Percentiles rank a stretch among this genome's conserved stretches.
phyloP scores from a whole-genome alignment of 2,797 vertebrate species.

The Novumbra hubbsi region DNA sequence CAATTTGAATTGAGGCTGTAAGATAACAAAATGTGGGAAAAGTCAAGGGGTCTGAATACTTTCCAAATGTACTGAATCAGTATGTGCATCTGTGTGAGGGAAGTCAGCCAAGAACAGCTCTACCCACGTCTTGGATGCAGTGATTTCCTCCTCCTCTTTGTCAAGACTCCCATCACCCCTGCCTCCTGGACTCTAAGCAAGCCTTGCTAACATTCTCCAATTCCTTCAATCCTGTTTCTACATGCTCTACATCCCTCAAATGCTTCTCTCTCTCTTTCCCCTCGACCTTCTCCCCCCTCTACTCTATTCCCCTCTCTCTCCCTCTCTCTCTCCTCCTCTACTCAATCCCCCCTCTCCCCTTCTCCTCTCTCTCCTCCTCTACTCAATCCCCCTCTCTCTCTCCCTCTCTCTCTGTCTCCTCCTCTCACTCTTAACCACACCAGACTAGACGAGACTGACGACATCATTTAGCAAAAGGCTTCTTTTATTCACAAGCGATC shows the following conservation, averaged over 20 bases:
- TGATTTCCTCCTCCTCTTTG: constrained; percentile 32
- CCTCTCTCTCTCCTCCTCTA: constrained; percentile 37
- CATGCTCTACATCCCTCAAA: constrained; percentile 20
- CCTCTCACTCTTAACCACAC: constrained; percentile 26
- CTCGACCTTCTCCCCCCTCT: constrained; percentile 40
- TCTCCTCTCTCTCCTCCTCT: constrained; percentile 35
- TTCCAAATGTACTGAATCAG: constrained; percentile 2
- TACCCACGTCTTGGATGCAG: constrained; percentile 22
- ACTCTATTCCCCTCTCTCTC: constrained; percentile 5
- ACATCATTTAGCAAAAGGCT: constrained; percentile 51
- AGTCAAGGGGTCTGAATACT: constrained; percentile 12
- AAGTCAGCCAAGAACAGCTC: not conserved
- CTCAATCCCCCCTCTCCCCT: constrained; percentile 29
- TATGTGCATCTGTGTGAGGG: not conserved
- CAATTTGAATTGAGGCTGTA: too few species aligned
- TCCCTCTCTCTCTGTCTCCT: constrained; percentile 37
- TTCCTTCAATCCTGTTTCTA: constrained; percentile 44
- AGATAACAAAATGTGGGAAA: constrained; percentile 47
- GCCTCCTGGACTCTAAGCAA: constrained; percentile 34
- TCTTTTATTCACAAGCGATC: constrained; percentile 23
- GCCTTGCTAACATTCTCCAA: constrained; percentile 37
- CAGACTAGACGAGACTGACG: constrained; percentile 58
- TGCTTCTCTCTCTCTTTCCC: constrained; percentile 26
- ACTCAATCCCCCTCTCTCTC: constrained; percentile 13
- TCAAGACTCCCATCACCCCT: constrained; percentile 48